A percentile compares a stretch with the other conserved stretches of the same genome.
Conservation (phyloP, 2,113 vertebrate species). For the Morone chrysops region DNA sequence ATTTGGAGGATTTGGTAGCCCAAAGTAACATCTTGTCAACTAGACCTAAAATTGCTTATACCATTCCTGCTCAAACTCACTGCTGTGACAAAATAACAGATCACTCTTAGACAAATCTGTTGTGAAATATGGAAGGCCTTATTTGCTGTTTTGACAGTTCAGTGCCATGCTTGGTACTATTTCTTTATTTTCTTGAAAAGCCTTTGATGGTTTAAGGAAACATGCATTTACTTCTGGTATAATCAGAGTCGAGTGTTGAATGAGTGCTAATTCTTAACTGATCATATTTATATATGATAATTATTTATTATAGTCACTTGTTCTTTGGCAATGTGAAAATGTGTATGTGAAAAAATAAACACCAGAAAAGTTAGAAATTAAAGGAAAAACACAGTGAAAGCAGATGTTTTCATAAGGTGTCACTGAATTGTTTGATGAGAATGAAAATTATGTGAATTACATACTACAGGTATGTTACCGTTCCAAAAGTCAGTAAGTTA, state of each 20-base stretch:
- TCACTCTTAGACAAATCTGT: neutral
- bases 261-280: too few species aligned
- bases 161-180: neutral
- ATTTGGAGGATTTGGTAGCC: neutral
- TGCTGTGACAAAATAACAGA: conserved; percentile 2
- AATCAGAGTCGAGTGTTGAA: neutral
- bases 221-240: neutral
- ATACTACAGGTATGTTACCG: neutral
- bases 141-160: conserved; percentile 10
- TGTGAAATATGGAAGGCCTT: conserved; percentile 20
- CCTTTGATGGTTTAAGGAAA: neutral
- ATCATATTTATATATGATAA: too few species aligned
- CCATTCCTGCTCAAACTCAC: neutral
- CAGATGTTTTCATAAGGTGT: neutral
- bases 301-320: too few species aligned
- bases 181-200: neutral
- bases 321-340: too few species aligned
- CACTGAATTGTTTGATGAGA: neutral
- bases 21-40: conserved; percentile 21
- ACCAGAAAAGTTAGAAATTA: neutral
- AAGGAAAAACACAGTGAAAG: neutral
- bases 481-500: too few species aligned
- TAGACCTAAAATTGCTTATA: neutral
- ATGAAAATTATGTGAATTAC: neutral
- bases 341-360: too few species aligned